phyloP scores from a whole-genome alignment of 2,113 vertebrate genomes.

The Perca schrenkii region DNA sequence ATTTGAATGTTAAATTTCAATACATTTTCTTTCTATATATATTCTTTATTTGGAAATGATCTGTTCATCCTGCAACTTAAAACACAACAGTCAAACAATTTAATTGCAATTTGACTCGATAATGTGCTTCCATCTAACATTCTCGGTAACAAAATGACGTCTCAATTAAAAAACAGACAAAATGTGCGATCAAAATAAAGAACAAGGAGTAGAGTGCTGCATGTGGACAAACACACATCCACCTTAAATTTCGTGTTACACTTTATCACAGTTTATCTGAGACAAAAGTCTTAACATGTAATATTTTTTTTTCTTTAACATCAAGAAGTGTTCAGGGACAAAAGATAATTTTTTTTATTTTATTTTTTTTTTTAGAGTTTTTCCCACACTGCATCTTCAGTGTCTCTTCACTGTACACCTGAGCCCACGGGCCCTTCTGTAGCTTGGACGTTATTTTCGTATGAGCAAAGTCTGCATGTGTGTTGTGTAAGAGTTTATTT shows the following conservation, averaged over 20 bases:
- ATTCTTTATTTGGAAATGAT: conserved; percentile 45
- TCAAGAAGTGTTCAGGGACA: conserved; percentile 70
- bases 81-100: conserved; percentile 49
- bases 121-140: conserved; percentile 60
- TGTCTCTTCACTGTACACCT: conserved; percentile 73
- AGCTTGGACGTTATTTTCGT: conserved; percentile 17
- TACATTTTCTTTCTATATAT: not conserved
- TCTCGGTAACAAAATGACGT: conserved; percentile 13
- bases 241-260: conserved; percentile 54
- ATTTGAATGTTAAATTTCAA: conserved; percentile 13
- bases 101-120: conserved; percentile 28
- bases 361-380: conserved; percentile 23
- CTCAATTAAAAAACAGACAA: not conserved
- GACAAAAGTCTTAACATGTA: conserved; percentile 68
- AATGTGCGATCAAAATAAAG: conserved; percentile 31
- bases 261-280: conserved; percentile 51
- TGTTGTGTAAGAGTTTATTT: conserved; percentile 38
- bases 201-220: conserved; percentile 44
- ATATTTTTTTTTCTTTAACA: conserved; percentile 70
- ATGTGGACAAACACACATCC: conserved; percentile 50
- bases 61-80: conserved; percentile 55
- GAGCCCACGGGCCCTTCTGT: conserved; percentile 1
- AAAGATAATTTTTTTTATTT: conserved; percentile 5
- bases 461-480: conserved; percentile 45
- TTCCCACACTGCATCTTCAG: conserved; percentile 39